A percentile compares a stretch with the other conserved stretches of the same genome.
Conservation (phyloP, 2,888 invertebrate species). For the Belgica antarctica region DNA sequence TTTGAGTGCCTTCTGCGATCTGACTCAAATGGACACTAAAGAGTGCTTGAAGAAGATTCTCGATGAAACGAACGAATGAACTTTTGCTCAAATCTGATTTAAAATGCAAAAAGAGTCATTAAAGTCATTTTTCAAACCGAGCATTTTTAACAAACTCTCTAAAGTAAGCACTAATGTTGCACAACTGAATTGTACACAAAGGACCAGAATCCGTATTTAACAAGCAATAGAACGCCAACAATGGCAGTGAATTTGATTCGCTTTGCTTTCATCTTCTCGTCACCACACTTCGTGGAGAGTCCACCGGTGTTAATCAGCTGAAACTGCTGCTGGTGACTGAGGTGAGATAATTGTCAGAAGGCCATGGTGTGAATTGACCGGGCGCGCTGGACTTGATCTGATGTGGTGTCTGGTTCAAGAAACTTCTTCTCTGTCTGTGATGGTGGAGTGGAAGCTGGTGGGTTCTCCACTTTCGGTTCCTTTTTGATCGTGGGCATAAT, state of each 20-base stretch:
- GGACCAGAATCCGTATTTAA: constrained; percentile 39
- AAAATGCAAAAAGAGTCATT: too few species aligned
- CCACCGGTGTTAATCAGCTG: background rate
- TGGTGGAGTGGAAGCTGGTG: background rate
- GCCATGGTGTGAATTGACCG: constrained; percentile 15
- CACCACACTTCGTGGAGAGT: constrained; percentile 18
- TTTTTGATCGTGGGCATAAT: constrained; percentile 46
- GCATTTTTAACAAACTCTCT: background rate
- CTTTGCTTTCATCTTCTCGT: constrained; percentile 1
- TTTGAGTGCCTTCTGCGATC: constrained; percentile 56
- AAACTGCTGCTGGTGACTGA: background rate
- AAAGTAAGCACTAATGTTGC: background rate
- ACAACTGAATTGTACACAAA: constrained; percentile 20
- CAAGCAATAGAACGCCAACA: constrained; percentile 17
- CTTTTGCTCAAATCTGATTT: background rate
- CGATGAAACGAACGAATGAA: constrained; percentile 54
- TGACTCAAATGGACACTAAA: constrained; percentile 57
- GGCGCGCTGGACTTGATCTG: background rate
- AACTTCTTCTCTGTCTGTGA: constrained; percentile 20
- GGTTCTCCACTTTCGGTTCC: background rate
- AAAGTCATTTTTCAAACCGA: too few species aligned
- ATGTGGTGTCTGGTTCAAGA: constrained; percentile 2
- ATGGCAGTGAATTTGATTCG: background rate
- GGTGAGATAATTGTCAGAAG: constrained; percentile 37
- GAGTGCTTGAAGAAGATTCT: constrained; percentile 56